Evolutionary conservation across 2,113 vertebrate species (phyloP), one percentile per base, ranked within the genome.

Genomic region (Diglossa brunneiventris): DNA sequence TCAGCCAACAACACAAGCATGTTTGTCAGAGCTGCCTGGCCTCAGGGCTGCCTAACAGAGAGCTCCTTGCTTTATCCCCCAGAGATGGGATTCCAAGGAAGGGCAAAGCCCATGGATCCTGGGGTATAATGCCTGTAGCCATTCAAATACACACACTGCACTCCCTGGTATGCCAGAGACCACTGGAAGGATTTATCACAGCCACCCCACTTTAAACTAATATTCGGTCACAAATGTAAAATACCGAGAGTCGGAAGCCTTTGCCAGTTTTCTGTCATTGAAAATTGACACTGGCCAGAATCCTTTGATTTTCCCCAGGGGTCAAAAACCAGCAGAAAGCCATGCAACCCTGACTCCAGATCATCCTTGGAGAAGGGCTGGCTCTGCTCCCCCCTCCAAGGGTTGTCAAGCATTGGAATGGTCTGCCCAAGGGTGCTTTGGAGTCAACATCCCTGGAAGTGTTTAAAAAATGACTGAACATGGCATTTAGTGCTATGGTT

Each of bases 61-160:
- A 80, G 16, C 31, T 81, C 2, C 31, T 56, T 0, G 0, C 27
- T 39, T 78, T 70, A 89, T 86, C 15, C 47, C 23, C 6, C 20
- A 11, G 23, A 70, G 27, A 41, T 7, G 30, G 28, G 20, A 21
- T 85, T 79, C 37, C 28, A 47, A 41, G 21, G 70, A 83, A 86
- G 31, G 55, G 9, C n/a, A 81, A 74, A 94, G 50, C 35, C 68
- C 13, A 10, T 16, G 28, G 27, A 52, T 24, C 0, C 1, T 20
- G 18, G 37, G 16, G 1, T 49, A 3, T 56, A 78, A 87, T 28
- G 16, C 35, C 56, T 56, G 47, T 3, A 62, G 28, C 18, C 52
- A 18, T 55, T 44, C 42, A 73, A 46, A 64, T 12, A 28, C 7
- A 21, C 35, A 30, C 0, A 0, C 28, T 37, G 55, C 13, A 39